These are phyloP conservation scores for Eristalinus sepulchralis DNA, from an alignment of 2,888 invertebrate genomes.

Conservation along the genomic window DNA sequence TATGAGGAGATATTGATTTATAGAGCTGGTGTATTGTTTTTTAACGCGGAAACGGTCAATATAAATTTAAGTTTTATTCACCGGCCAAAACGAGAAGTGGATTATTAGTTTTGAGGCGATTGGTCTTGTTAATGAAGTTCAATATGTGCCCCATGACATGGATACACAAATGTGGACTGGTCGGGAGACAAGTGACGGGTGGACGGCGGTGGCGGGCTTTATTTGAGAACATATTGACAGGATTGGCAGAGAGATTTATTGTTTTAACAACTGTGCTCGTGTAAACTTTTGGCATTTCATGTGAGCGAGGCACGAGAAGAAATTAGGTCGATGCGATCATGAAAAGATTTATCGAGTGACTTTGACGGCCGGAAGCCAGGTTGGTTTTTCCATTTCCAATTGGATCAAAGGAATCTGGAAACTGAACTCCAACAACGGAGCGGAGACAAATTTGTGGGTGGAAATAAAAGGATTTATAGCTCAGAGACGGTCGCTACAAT, in stretches of 20 bases:
- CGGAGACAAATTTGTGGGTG: no score
- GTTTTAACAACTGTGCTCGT: neutral
- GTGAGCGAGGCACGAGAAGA: neutral
- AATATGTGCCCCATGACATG: neutral
- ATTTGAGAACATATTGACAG: neutral
- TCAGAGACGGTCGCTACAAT: no score
- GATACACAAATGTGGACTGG: neutral
- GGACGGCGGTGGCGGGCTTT: neutral
- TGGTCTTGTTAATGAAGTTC: neutral
- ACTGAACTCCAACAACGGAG: neutral
- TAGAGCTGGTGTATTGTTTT: constrained; percentile 15
- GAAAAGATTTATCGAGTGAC: neutral
- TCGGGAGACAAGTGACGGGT: neutral
- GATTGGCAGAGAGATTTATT: neutral
- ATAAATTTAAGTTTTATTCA: constrained; percentile 29
- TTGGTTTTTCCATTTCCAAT: neutral
- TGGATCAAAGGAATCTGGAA: neutral
- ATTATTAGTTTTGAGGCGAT: neutral
- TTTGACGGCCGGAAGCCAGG: neutral
- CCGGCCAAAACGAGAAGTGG: neutral
- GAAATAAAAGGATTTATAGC: no score
- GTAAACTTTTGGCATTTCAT: neutral
- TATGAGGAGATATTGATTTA: constrained; percentile 43
- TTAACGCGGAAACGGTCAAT: constrained; percentile 21
- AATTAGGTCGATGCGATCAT: neutral